Conservation (phyloP, 37 sponge, comb jelly and placozoan genomes). For the Beroe forskalii region DNA sequence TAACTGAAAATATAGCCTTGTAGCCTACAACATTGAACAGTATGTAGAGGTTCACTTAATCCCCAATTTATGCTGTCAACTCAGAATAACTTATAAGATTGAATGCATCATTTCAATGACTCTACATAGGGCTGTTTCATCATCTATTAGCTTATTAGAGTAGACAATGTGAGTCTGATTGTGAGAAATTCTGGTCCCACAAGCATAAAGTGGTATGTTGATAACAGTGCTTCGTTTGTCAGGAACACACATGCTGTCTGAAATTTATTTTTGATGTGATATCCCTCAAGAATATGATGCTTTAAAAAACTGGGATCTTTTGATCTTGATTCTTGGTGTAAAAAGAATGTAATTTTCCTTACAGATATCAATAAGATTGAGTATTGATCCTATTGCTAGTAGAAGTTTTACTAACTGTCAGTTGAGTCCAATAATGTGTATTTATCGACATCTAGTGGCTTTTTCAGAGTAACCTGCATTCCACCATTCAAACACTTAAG, state of each 20-base stretch:
- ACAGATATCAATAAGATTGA: too few relatives aligned
- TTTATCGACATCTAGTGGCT: neutral
- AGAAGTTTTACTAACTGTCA: neutral
- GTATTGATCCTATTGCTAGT: too few relatives aligned
- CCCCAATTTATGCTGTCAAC: too few relatives aligned
- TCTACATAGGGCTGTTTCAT: neutral
- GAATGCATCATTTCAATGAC: neutral
- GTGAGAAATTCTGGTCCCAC: neutral
- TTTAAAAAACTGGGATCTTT: too few relatives aligned
- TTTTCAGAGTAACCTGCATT: neutral
- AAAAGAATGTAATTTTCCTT: too few relatives aligned
- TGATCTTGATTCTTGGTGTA: too few relatives aligned
- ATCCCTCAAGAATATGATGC: too few relatives aligned
- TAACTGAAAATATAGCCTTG: neutral
- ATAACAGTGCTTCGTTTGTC: neutral
- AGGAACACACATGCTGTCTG: too few relatives aligned
- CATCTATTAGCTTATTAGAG: neutral
- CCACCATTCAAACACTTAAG: neutral
- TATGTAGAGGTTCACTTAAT: too few relatives aligned
- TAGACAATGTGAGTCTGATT: neutral
- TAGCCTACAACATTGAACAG: too few relatives aligned
- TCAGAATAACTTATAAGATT: too few relatives aligned
- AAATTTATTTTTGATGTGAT: too few relatives aligned
- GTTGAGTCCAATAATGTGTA: neutral
- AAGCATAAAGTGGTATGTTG: neutral